Percentiles rank a stretch among this genome's conserved stretches.
Conservation (phyloP, 2,888 invertebrate genomes). For the Cerceris rybyensis region DNA sequence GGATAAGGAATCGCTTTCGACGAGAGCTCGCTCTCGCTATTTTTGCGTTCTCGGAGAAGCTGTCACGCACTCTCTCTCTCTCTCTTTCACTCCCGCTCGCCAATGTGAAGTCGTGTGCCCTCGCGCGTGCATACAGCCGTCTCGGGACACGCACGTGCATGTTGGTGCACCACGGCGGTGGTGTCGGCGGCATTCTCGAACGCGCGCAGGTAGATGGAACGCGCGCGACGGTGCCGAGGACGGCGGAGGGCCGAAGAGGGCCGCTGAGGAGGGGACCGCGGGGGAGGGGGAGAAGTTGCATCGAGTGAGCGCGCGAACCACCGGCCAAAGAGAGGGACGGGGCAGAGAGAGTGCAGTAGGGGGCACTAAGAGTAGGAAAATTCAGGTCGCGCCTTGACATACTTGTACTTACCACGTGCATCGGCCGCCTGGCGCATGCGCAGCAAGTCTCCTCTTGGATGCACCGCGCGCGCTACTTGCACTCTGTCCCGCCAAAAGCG, state of each 20-base stretch:
- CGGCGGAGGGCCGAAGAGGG: constrained; percentile 43
- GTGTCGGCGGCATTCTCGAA: constrained; percentile 39
- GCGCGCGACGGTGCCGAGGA: constrained; percentile 7
- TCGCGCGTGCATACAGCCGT: constrained; percentile 13
- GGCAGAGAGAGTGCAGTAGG: constrained; percentile 34
- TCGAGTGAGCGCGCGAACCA: constrained; percentile 6
- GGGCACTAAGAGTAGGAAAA: constrained; percentile 78
- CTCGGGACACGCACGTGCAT: constrained; percentile 28
- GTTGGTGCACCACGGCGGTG: constrained; percentile 19
- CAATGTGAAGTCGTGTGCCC: constrained; percentile 17
- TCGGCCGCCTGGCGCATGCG: constrained; percentile 75
- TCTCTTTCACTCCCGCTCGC: background rate
- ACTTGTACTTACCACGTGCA: constrained; percentile 82
- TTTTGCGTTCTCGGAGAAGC: constrained; percentile 58
- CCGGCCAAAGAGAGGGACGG: constrained; percentile 2
- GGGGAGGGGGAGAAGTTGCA: background rate
- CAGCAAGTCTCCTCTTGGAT: constrained; percentile 46
- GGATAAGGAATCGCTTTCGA: constrained; percentile 66
- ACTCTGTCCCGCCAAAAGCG: constrained; percentile 48
- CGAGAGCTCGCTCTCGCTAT: constrained; percentile 63
- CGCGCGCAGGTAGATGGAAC: constrained; percentile 53
- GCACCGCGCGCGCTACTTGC: constrained; percentile 51
- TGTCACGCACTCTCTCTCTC: constrained; percentile 13
- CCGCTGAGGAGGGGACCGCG: constrained; percentile 22
- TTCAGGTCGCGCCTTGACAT: constrained; percentile 82